Percentiles rank a stretch among this genome's conserved stretches.
Conservation (phyloP, 2,888 invertebrate species). For the Agonopterix alstromeriana region DNA sequence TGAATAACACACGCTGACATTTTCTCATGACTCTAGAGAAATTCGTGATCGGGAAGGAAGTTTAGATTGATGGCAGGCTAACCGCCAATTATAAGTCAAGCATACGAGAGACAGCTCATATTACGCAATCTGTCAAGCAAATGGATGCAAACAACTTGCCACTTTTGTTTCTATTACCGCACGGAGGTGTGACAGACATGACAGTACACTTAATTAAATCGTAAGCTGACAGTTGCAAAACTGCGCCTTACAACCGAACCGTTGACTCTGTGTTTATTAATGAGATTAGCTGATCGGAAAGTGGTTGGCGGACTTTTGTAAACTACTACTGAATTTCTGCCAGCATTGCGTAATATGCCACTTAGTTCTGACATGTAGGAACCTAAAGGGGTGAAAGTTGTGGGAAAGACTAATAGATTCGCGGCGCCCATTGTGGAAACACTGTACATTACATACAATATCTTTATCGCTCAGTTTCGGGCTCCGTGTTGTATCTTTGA, state of each 20-base stretch:
- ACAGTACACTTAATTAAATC: conserved; percentile 43
- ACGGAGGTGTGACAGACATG: conserved; percentile 37
- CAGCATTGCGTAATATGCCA: conserved; percentile 15
- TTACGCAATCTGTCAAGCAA: conserved; percentile 36
- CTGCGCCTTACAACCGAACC: conserved; percentile 19
- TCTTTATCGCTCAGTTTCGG: conserved; percentile 5
- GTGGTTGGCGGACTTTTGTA: conserved; percentile 25
- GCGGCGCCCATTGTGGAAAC: conserved; percentile 7
- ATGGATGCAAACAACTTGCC: conserved; percentile 20
- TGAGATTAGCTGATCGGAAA: conserved; percentile 42
- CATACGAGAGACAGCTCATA: conserved; percentile 38
- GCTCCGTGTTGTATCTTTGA: conserved; percentile 3
- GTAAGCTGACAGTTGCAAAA: conserved; percentile 47
- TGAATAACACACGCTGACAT: conserved; percentile 47
- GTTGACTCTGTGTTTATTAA: conserved; percentile 40
- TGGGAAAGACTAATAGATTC: conserved; percentile 11
- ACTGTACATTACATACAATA: conserved; percentile 4
- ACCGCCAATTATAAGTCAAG: conserved; percentile 46
- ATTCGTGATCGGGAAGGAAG: conserved; percentile 56
- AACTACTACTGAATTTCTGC: conserved; percentile 19
- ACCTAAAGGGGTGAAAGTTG: conserved; percentile 19
- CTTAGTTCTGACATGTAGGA: conserved; percentile 12
- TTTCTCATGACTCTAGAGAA: conserved; percentile 51
- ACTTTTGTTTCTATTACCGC: conserved; percentile 36
- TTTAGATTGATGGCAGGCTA: conserved; percentile 43